Percentiles rank a stretch among this genome's conserved stretches.
phyloP scores from a whole-genome alignment of 2,113 vertebrate genomes.

The Callipepla californica region DNA sequence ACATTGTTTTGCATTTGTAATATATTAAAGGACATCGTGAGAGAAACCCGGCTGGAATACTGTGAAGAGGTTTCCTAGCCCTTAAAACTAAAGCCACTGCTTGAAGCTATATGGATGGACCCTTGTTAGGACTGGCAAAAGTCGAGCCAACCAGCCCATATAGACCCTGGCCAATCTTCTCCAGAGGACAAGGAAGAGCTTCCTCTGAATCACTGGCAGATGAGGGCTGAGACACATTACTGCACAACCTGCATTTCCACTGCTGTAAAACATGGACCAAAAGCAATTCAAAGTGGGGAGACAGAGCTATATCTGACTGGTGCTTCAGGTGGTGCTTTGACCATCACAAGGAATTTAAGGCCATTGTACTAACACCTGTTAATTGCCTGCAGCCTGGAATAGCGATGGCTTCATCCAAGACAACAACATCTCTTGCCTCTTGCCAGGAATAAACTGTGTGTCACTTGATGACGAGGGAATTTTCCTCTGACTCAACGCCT shows the following conservation, averaged over 20 bases:
- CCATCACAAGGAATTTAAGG: background rate
- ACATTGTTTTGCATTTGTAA: background rate
- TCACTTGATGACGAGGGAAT: conserved; percentile 21
- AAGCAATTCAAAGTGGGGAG: background rate
- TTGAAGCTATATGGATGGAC: background rate
- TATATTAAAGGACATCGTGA: background rate
- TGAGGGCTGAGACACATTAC: background rate
- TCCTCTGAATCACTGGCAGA: background rate
- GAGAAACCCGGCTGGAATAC: background rate
- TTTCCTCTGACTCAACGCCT: conserved; percentile 51
- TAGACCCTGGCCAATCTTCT: background rate
- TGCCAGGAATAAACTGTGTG: conserved; percentile 43
- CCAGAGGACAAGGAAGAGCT: background rate
- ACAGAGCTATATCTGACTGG: background rate
- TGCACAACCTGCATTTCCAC: background rate
- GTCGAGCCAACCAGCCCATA: background rate
- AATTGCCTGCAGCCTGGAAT: background rate
- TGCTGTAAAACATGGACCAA: background rate
- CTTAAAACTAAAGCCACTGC: background rate
- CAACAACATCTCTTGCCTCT: background rate
- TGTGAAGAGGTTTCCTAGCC: background rate
- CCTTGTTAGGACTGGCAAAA: background rate
- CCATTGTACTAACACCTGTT: background rate
- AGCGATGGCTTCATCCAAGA: conserved; percentile 3
- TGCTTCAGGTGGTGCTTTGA: conserved; percentile 44